Base-by-base conservation (phyloP, 1,140 invertebrate species). In the Chrysomallon squamiferum region DNA sequence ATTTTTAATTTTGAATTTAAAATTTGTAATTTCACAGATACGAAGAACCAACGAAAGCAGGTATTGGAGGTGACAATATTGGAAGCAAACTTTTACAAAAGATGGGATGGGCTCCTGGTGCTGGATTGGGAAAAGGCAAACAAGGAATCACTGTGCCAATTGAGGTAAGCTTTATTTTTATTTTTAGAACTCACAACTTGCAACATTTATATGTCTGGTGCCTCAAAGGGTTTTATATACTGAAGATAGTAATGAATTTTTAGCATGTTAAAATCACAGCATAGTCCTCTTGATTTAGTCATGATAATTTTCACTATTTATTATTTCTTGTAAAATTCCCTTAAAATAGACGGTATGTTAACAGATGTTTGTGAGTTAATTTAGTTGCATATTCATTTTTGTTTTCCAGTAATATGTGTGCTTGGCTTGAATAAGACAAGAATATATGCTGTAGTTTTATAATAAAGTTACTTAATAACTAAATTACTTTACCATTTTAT, bases 101-200 rank as follows among this genome's bases (percentile, higher is more conserved):
- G 86, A 99, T 99, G 97, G 97, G 97, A 0, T 99, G 97, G 97
- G 93, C 91, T 6, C 93, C 96, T 83, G 97, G 97, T 1, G 91
- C 95, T 89, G 97, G 97, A 0, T 86, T 99, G 13, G 97, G 97
- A 4, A 94, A 93, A 81, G 88, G 89, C 35, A 94, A 95, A 81
- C 96, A 98, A 87, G 96, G 96, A n/a, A 89, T 95, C 74, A 94
- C 94, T 7, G 93, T 91, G 54, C 95, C 96, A 56, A 93, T 97
- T 68, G 92, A 95, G 87, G 92, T 93, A 75, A 86, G 58, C 57
- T 33, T 61, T 30, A n/a, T 61, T 15, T 49, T 52, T 13, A 30
- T 50, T 22, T 20, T 20, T n/a, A 52, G n/a, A n/a, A 22, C 27
- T 43, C 33, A 35, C 22, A 57, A n/a, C n/a, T 57, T n/a, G 7